Conservation (phyloP, 2,113 vertebrate genomes). For the Lipotes vexillifer region DNA sequence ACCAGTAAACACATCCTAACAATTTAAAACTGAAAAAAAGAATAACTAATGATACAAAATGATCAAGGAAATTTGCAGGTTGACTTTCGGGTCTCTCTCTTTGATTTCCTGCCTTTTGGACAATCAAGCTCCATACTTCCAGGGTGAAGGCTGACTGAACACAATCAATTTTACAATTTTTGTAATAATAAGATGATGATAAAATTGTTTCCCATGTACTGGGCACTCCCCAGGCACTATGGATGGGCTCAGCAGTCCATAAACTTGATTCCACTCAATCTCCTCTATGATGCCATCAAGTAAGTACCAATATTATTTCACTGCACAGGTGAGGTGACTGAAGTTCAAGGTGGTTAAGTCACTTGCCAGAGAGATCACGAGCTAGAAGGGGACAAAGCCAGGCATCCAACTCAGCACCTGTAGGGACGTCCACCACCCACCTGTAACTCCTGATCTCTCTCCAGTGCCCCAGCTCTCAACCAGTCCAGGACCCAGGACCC, state of each 20-base stretch:
- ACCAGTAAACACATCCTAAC: background rate
- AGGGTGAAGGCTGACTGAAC: background rate
- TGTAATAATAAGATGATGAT: background rate
- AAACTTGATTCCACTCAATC: background rate
- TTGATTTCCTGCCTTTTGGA: background rate
- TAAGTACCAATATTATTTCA: background rate
- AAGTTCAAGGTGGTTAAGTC: background rate
- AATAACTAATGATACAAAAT: background rate
- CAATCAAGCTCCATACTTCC: background rate
- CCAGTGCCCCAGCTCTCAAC: background rate
- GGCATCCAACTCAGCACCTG: accelerated
- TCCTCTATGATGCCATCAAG: background rate
- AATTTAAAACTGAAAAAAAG: background rate
- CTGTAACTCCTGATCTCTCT: no score
- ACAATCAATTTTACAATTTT: background rate
- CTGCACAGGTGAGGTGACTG: background rate
- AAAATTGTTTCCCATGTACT: background rate
- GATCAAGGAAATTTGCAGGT: background rate
- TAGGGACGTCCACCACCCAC: background rate
- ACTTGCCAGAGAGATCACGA: background rate
- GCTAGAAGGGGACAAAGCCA: background rate
- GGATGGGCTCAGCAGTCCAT: background rate
- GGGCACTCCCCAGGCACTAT: background rate
- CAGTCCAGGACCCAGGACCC: background rate
- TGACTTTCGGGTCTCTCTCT: background rate